Evolutionary conservation across 2,888 invertebrate species (phyloP).

Genomic region (Hypomecis atomaria): DNA sequence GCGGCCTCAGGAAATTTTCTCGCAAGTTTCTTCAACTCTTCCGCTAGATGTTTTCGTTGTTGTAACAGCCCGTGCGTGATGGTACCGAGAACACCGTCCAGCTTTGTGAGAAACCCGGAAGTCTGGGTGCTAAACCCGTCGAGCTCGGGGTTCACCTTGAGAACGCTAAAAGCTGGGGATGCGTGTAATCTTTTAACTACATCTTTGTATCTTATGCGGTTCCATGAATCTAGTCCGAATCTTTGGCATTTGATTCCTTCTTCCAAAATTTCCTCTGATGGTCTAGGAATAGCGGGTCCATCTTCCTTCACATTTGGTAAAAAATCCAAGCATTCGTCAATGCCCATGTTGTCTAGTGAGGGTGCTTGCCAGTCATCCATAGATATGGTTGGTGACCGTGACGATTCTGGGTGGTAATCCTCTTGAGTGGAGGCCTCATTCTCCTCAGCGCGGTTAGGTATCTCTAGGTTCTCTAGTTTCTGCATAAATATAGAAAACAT

Average conservation of each 20-base stretch:
- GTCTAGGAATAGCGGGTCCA: neutral
- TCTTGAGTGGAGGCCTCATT: no score
- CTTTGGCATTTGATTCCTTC: constrained; percentile 2
- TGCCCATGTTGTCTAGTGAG: no score
- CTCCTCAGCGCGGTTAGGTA: no score
- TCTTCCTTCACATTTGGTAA: constrained; percentile 1
- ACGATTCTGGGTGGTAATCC: neutral
- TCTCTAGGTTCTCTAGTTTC: no score
- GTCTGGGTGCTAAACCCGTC: neutral
- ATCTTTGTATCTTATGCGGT: constrained; percentile 4
- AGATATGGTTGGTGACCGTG: neutral
- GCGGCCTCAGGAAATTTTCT: neutral
- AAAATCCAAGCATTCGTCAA: neutral
- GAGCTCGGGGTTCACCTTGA: neutral
- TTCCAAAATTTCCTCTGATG: neutral
- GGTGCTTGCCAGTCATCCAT: neutral
- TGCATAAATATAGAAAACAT: no score
- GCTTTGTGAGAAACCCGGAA: neutral
- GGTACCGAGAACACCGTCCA: neutral
- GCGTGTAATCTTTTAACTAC: neutral
- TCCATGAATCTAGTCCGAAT: neutral
- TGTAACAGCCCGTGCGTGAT: neutral
- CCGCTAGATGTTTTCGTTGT: neutral
- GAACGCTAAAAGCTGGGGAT: constrained; percentile 3
- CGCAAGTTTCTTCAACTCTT: neutral